A percentile compares a stretch with the other conserved stretches of the same genome.
These are phyloP conservation scores for Acanthurus lineatus DNA, from an alignment of 2,797 vertebrate species.

Conservation along the genomic window DNA sequence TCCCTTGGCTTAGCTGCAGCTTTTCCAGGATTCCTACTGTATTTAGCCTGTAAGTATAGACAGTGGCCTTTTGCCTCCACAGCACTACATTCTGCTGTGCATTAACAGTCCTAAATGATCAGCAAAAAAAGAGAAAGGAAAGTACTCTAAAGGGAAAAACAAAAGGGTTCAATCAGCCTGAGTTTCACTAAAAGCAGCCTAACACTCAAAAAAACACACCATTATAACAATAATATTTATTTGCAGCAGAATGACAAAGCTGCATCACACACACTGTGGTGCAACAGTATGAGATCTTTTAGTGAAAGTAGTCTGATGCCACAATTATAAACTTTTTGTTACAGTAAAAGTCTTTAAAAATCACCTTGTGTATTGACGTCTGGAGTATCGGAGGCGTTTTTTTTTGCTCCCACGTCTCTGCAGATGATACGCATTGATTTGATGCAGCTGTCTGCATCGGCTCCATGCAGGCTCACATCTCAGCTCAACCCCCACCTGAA, in stretches of 20 bases:
- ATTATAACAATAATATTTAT: not conserved
- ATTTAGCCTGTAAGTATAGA: slow-evolving; percentile 29
- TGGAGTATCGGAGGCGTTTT: no score
- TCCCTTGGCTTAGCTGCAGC: slow-evolving; percentile 17
- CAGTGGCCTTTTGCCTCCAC: slow-evolving; percentile 13
- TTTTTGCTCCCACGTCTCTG: no score
- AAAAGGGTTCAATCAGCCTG: not conserved
- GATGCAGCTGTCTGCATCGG: no score
- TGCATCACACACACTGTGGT: not conserved
- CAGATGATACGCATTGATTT: no score
- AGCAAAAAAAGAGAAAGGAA: not conserved
- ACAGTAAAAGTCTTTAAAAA: no score
- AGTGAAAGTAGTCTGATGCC: no score
- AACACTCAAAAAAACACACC: not conserved
- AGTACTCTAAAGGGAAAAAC: not conserved
- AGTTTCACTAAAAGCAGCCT: not conserved
- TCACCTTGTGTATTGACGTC: no score
- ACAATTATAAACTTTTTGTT: no score
- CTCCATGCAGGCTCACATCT: no score
- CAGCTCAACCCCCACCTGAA: no score
- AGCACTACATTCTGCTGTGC: not conserved
- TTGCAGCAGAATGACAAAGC: not conserved
- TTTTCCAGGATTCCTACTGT: slow-evolving; percentile 29
- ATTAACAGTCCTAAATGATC: slow-evolving; percentile 3
- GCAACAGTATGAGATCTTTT: no score